Evolutionary conservation across 2,888 invertebrate genomes (phyloP).

Genomic region (Atrina japonica): DNA sequence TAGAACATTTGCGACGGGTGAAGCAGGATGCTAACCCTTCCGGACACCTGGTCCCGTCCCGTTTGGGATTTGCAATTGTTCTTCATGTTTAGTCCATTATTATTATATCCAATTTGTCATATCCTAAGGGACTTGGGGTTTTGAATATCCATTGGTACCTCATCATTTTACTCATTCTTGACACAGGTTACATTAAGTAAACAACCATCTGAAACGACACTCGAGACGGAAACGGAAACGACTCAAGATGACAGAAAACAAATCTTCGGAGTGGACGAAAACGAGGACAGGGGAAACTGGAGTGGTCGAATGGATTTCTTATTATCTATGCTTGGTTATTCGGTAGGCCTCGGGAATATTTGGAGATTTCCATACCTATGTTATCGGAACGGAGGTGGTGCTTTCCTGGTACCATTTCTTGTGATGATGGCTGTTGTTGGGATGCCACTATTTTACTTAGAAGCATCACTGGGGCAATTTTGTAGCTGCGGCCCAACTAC

Average conservation of each 20-base stretch:
- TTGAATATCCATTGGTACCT: too few species aligned
- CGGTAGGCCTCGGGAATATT: slow-evolving; percentile 80
- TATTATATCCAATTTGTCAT: too few species aligned
- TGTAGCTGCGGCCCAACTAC: slow-evolving; percentile 78
- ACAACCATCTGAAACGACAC: neutral
- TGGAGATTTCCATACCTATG: slow-evolving; percentile 85
- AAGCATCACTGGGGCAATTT: slow-evolving; percentile 78
- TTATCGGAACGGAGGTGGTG: slow-evolving; percentile 77
- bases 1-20: too few species aligned
- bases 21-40: too few species aligned
- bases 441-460: slow-evolving; percentile 79
- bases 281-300: slow-evolving; percentile 72
- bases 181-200: neutral
- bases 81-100: too few species aligned
- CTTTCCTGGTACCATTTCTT: slow-evolving; percentile 78
- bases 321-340: slow-evolving; percentile 68
- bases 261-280: slow-evolving; percentile 65
- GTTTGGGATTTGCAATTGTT: too few species aligned
- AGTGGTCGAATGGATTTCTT: slow-evolving; percentile 71
- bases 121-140: too few species aligned
- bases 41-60: too few species aligned
- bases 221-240: neutral
- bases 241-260: slow-evolving; percentile 45
- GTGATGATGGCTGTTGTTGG: slow-evolving; percentile 77
- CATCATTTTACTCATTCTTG: too few species aligned